phyloP scores from a whole-genome alignment of 2,888 invertebrate genomes.

The Syrphus vitripennis region DNA sequence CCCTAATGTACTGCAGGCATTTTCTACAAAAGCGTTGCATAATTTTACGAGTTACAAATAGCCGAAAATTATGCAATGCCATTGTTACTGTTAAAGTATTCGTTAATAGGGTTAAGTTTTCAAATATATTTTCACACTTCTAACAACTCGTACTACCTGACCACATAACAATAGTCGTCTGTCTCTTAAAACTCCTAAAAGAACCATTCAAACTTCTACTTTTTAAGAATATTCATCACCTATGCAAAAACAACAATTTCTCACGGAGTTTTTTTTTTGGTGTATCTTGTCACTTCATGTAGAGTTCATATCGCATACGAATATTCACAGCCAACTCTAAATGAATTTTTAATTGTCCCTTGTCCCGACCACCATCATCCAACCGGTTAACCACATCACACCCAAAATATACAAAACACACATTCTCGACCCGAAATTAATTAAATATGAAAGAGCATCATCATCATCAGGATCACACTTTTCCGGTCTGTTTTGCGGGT shows the following conservation, averaged over 20 bases:
- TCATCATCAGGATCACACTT: conserved; percentile 67
- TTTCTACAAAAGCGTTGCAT: too few species aligned
- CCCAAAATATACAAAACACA: conserved; percentile 63
- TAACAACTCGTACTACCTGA: neutral
- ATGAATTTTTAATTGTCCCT: conserved; percentile 65
- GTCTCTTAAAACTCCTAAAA: neutral
- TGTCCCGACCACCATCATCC: conserved; percentile 50
- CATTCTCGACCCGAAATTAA: conserved; percentile 68
- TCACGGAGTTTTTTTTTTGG: neutral
- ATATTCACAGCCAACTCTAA: conserved; percentile 34
- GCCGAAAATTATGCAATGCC: neutral
- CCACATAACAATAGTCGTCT: neutral
- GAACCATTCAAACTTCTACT: neutral
- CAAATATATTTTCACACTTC: neutral
- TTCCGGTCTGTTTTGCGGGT: conserved; percentile 65
- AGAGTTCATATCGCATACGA: too few species aligned
- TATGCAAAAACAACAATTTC: neutral
- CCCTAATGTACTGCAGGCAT: too few species aligned
- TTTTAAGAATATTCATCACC: neutral
- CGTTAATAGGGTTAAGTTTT: neutral
- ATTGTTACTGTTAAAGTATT: neutral
- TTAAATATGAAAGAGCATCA: conserved; percentile 72
- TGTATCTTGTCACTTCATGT: neutral
- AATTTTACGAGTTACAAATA: neutral
- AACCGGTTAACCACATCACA: conserved; percentile 59